Percentiles rank a stretch among this genome's conserved stretches.
Evolutionary conservation across 2,888 invertebrate genomes (phyloP).

Genomic region (Callinectes sapidus): DNA sequence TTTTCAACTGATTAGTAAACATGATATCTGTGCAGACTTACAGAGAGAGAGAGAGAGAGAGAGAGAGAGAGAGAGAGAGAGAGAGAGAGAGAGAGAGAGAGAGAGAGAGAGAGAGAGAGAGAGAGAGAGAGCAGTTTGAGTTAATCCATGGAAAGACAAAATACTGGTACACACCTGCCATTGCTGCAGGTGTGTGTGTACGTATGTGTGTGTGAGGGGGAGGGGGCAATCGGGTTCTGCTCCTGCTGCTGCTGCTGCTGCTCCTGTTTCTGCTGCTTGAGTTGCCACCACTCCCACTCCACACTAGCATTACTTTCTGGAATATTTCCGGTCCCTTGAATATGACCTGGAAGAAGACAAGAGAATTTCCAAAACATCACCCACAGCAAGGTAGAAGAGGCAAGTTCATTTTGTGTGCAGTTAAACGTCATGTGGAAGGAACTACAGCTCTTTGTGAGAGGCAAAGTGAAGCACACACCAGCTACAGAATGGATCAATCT

Average conservation of each 20-base stretch:
- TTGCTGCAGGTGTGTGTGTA: neutral
- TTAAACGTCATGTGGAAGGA: neutral
- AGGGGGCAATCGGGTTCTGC: neutral
- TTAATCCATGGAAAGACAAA: constrained; percentile 29
- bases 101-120: too few species aligned
- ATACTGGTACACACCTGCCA: constrained; percentile 24
- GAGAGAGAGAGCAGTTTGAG: neutral
- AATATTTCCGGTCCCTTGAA: constrained; percentile 60
- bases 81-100: too few species aligned
- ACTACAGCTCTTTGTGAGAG: neutral
- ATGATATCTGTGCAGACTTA: neutral
- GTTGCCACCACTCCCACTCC: constrained; percentile 33
- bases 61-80: too few species aligned
- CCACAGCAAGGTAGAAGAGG: neutral
- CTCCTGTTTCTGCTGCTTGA: neutral
- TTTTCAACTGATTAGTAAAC: neutral
- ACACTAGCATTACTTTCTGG: constrained; percentile 56
- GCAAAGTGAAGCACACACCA: neutral
- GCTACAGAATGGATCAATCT: neutral
- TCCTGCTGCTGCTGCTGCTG: neutral
- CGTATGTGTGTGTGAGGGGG: constrained; percentile 11
- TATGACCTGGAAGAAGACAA: constrained; percentile 62
- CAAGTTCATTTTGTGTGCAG: neutral
- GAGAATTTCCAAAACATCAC: constrained; percentile 47
- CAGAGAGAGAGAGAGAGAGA: neutral